Evolutionary conservation across 2,797 vertebrate species (phyloP).

Genomic region (Pempheris klunzingeri): DNA sequence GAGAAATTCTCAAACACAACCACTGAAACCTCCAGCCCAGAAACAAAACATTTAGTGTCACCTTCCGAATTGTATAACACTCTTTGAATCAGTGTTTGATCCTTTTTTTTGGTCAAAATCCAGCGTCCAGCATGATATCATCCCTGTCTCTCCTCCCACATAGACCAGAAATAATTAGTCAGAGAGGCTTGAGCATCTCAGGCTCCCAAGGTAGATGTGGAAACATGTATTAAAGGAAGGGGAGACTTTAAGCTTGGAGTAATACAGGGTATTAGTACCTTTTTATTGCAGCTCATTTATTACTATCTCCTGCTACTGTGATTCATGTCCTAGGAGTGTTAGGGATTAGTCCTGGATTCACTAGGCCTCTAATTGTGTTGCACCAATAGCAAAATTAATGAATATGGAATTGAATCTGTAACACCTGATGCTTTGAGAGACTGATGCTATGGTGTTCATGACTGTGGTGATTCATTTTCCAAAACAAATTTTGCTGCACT

Average conservation of each 20-base stretch:
- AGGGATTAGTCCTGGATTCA: conserved; percentile 78
- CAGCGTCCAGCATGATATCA: conserved; percentile 13
- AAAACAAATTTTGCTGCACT: conserved; percentile 39
- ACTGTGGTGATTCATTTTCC: conserved; percentile 46
- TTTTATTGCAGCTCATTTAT: conserved; percentile 81
- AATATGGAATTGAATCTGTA: conserved; percentile 65
- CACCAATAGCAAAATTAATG: conserved; percentile 74
- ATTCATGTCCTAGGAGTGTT: conserved; percentile 76
- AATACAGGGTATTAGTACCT: conserved; percentile 77
- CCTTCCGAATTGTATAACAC: conserved; percentile 32
- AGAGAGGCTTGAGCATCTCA: conserved; percentile 41
- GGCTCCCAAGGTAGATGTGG: conserved; percentile 53
- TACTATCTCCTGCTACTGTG: conserved; percentile 67
- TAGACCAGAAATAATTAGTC: conserved; percentile 62
- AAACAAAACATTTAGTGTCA: conserved; percentile 47
- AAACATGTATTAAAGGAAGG: conserved; percentile 56
- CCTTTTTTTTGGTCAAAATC: conserved; percentile 9
- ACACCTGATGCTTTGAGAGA: conserved; percentile 65
- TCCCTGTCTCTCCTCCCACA: conserved; percentile 33
- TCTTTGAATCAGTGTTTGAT: conserved; percentile 11
- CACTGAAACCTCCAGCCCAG: conserved; percentile 36
- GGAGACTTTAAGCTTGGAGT: conserved; percentile 67
- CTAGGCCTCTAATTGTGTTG: conserved; percentile 71
- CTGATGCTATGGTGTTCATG: conserved; percentile 31
- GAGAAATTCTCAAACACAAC: conserved; percentile 22